Percentiles rank a stretch among this genome's conserved stretches.
These are phyloP conservation scores for Psittacula derbiana DNA, from an alignment of 2,797 vertebrate species.

Conservation along the genomic window DNA sequence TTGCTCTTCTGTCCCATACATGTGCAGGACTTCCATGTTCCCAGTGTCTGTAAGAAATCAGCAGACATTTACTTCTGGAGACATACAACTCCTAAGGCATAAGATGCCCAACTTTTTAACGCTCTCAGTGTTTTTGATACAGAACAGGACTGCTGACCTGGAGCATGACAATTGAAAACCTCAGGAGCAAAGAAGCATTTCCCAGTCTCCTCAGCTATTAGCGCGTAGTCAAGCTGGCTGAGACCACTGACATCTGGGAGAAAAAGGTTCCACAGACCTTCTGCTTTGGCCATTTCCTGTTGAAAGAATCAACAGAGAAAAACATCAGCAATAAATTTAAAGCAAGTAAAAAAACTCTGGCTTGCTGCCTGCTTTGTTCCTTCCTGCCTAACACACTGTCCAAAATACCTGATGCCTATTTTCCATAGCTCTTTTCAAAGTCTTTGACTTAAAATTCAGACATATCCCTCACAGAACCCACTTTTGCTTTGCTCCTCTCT, in stretches of 20 bases:
- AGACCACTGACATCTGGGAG: slow-evolving; percentile 87
- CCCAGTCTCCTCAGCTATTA: slow-evolving; percentile 92
- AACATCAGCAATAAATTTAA: neutral
- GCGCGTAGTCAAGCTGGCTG: slow-evolving; percentile 90
- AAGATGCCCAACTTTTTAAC: neutral
- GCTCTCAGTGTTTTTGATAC: neutral
- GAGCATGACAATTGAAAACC: slow-evolving; percentile 94
- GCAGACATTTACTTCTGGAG: neutral
- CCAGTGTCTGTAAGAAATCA: slow-evolving; percentile 83
- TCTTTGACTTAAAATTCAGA: neutral
- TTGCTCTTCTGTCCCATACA: slow-evolving; percentile 90
- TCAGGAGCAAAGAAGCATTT: slow-evolving; percentile 86
- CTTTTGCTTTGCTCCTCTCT: neutral
- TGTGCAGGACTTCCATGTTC: slow-evolving; percentile 94
- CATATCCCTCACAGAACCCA: neutral
- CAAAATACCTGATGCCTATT: neutral
- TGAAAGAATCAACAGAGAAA: neutral
- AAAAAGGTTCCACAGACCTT: slow-evolving; percentile 94
- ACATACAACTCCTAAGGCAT: neutral
- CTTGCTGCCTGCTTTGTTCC: neutral
- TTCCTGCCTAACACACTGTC: neutral
- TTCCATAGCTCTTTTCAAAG: neutral
- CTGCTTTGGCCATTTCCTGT: slow-evolving; percentile 85
- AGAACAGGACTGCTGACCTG: slow-evolving; percentile 77
- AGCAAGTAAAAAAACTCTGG: neutral